Conservation (phyloP, 2,113 vertebrate species). For the Poeciliopsis prolifica region DNA sequence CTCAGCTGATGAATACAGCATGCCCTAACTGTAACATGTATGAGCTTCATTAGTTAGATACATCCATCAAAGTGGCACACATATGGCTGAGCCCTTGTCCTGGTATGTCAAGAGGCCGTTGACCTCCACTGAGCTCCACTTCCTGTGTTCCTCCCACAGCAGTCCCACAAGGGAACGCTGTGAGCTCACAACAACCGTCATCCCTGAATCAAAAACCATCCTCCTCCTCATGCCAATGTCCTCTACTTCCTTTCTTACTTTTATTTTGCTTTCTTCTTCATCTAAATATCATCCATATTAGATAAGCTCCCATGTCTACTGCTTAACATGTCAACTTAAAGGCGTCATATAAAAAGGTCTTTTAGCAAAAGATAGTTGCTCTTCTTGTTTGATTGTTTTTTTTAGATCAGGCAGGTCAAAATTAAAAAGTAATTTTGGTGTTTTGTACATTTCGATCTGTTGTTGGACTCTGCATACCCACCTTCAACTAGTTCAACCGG, state of each 20-base stretch:
- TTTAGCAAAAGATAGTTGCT: too few relatives aligned
- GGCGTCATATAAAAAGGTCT: not conserved
- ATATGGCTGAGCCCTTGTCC: constrained; percentile 44
- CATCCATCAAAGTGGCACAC: constrained; percentile 55
- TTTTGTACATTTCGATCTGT: too few relatives aligned
- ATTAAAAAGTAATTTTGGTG: too few relatives aligned
- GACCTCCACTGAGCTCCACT: constrained; percentile 62
- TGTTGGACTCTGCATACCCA: too few relatives aligned
- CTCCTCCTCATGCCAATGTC: constrained; percentile 41
- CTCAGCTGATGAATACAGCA: constrained; percentile 46
- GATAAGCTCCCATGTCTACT: constrained; percentile 3
- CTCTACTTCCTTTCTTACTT: constrained; percentile 43
- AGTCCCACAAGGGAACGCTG: constrained; percentile 43
- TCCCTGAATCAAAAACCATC: constrained; percentile 36
- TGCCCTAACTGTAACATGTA: constrained; percentile 48
- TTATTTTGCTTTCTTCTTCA: constrained; percentile 32
- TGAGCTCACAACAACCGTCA: constrained; percentile 48
- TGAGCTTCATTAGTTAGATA: constrained; percentile 30
- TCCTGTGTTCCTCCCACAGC: constrained; percentile 56
- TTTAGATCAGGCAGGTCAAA: too few relatives aligned
- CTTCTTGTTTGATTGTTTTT: too few relatives aligned
- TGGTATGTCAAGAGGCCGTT: constrained; percentile 54
- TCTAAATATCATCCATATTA: constrained; percentile 14
- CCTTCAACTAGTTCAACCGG: too few relatives aligned
- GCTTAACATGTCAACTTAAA: not conserved